Evolutionary conservation across 2,888 invertebrate species (phyloP).

Genomic region (Diadromus collaris): DNA sequence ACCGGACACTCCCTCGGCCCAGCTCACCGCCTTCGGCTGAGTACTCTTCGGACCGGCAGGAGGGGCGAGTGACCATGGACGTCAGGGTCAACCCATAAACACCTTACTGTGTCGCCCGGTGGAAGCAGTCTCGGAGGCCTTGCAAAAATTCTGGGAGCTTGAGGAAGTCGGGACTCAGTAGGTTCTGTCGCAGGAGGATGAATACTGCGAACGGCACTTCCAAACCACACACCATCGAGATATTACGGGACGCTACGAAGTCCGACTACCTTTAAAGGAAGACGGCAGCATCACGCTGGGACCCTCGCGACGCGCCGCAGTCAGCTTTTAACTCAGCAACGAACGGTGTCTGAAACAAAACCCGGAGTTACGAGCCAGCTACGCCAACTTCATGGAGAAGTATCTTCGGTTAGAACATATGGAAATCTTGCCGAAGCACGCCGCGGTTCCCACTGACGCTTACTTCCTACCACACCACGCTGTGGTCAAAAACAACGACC

Average conservation of each 20-base stretch:
- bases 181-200: slow-evolving; percentile 4
- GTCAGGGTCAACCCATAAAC: not conserved
- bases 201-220: slow-evolving; percentile 43
- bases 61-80: too few species aligned
- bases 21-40: slow-evolving; percentile 26
- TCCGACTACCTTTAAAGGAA: slow-evolving; percentile 30
- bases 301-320: not conserved
- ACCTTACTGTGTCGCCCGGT: not conserved
- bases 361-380: not conserved
- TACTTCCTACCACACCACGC: not conserved
- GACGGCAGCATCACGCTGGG: not conserved
- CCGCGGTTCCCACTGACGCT: not conserved
- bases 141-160: slow-evolving; percentile 31
- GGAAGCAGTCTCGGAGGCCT: not conserved
- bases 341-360: not conserved
- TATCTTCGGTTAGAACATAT: not conserved
- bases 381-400: not conserved
- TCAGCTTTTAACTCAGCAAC: not conserved
- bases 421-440: not conserved
- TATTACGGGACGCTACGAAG: slow-evolving; percentile 29
- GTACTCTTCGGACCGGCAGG: not conserved
- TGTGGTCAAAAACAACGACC: not conserved
- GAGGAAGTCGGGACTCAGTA: slow-evolving; percentile 23
- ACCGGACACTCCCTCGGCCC: not conserved
- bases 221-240: slow-evolving; percentile 39